phyloP scores from a whole-genome alignment of 2,888 invertebrate genomes.

The Clostera curtula region DNA sequence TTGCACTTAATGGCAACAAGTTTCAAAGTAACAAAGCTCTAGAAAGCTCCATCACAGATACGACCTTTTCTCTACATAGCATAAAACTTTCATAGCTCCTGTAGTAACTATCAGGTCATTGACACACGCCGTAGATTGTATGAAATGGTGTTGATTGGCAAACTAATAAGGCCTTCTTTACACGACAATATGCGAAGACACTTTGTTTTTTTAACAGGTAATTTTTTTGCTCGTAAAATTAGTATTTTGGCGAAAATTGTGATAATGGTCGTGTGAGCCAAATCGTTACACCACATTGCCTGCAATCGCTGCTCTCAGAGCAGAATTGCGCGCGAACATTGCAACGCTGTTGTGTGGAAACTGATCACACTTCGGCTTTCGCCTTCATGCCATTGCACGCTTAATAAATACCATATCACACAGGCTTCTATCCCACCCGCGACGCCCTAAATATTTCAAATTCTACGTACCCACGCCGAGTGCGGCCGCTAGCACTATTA shows the following conservation, averaged over 20 bases:
- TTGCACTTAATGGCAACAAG: conserved; percentile 6
- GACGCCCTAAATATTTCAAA: conserved; percentile 63
- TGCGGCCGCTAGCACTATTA: conserved; percentile 77
- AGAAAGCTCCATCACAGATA: no score
- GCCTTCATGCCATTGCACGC: conserved; percentile 28
- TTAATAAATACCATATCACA: conserved; percentile 27
- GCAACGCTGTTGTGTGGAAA: conserved; percentile 39
- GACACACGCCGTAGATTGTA: no score
- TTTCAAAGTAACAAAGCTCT: conserved; percentile 8
- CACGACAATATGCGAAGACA: conserved; percentile 18
- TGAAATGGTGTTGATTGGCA: conserved; percentile 14
- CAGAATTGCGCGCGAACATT: conserved; percentile 34
- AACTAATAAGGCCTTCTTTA: conserved; percentile 21
- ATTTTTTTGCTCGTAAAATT: no score
- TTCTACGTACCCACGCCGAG: conserved; percentile 81
- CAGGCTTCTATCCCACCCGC: conserved; percentile 19
- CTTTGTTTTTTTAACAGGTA: no score
- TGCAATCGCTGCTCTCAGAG: conserved; percentile 41
- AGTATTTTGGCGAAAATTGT: no score
- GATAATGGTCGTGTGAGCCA: conserved; percentile 17
- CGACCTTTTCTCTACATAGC: conserved; percentile 9
- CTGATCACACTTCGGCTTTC: conserved; percentile 47
- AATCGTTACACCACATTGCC: conserved; percentile 28
- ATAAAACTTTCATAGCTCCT: conserved; percentile 12
- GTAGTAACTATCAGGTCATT: conserved; percentile 17